phyloP scores from a whole-genome alignment of 2,797 vertebrate genomes.

The Antennarius maculatus region DNA sequence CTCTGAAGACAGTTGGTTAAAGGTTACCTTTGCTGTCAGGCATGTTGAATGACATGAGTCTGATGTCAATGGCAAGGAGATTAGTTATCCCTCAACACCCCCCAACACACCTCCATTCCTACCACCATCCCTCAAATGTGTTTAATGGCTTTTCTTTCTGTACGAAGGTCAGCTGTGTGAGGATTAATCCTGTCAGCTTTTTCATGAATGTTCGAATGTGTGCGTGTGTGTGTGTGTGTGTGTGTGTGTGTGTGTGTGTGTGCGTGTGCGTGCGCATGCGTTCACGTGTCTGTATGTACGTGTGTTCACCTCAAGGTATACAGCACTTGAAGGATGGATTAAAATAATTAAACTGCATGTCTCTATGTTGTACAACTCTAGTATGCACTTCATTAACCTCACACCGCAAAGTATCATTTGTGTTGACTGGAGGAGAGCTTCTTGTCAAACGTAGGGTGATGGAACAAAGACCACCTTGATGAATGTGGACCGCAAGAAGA shows the following conservation, averaged over 20 bases:
- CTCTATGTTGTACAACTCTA: slow-evolving; percentile 11
- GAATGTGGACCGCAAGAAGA: slow-evolving; percentile 48
- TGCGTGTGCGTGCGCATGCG: slow-evolving; percentile 14
- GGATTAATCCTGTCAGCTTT: slow-evolving; percentile 34
- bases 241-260: not conserved
- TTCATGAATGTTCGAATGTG: slow-evolving; percentile 42
- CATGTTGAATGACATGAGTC: slow-evolving; percentile 38
- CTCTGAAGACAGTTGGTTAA: slow-evolving; percentile 21
- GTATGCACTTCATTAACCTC: slow-evolving; percentile 16
- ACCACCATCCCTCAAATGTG: slow-evolving; percentile 34
- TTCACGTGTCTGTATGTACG: not conserved
- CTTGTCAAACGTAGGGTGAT: slow-evolving; percentile 41
- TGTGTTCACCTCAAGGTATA: not conserved
- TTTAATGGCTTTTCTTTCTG: slow-evolving; percentile 28
- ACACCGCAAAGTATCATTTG: slow-evolving; percentile 36
- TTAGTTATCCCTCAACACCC: slow-evolving; percentile 41
- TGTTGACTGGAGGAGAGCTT: slow-evolving; percentile 47
- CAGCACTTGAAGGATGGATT: slow-evolving; percentile 11
- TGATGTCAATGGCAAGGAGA: slow-evolving; percentile 29
- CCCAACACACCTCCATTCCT: slow-evolving; percentile 12
- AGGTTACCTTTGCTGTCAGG: slow-evolving; percentile 45
- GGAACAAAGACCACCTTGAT: slow-evolving; percentile 64
- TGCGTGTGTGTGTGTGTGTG: not conserved
- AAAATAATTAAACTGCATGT: not conserved
- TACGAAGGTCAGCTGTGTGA: slow-evolving; percentile 49